Evolutionary conservation across 2,797 vertebrate genomes (phyloP).

Genomic region (Picus viridis): DNA sequence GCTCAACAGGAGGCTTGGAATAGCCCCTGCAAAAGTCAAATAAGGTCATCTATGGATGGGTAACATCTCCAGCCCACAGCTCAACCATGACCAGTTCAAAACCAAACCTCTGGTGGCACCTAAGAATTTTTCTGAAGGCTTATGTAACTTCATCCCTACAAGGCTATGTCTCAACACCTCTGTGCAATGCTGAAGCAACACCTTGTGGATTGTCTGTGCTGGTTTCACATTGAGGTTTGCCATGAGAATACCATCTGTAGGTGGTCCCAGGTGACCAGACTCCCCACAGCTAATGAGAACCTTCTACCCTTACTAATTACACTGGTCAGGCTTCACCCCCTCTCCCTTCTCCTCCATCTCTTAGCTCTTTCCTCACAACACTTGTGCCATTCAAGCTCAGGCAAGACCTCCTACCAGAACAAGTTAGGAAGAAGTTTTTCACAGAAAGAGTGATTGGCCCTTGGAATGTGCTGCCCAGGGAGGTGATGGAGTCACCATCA

Average conservation of each 20-base stretch:
- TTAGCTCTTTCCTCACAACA: fast-evolving
- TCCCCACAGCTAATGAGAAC: background rate
- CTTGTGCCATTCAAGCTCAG: background rate
- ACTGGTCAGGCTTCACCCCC: fast-evolving
- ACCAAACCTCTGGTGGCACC: fast-evolving
- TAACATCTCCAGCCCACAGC: background rate
- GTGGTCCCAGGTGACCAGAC: background rate
- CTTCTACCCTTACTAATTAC: background rate
- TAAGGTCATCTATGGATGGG: fast-evolving
- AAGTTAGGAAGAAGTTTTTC: no score
- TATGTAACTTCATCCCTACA: background rate
- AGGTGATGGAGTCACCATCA: no score
- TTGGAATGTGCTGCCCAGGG: no score
- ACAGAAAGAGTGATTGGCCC: no score
- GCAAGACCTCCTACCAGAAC: background rate
- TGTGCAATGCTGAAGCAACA: background rate
- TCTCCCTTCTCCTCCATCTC: background rate
- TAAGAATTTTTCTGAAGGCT: background rate
- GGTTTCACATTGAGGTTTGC: background rate
- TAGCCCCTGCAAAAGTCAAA: background rate
- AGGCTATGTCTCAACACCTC: fast-evolving
- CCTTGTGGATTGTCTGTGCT: background rate
- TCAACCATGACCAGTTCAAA: background rate
- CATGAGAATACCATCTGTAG: background rate
- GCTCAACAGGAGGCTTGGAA: background rate